phyloP scores from a whole-genome alignment of 2,113 vertebrate genomes.

The Petaurus breviceps region DNA sequence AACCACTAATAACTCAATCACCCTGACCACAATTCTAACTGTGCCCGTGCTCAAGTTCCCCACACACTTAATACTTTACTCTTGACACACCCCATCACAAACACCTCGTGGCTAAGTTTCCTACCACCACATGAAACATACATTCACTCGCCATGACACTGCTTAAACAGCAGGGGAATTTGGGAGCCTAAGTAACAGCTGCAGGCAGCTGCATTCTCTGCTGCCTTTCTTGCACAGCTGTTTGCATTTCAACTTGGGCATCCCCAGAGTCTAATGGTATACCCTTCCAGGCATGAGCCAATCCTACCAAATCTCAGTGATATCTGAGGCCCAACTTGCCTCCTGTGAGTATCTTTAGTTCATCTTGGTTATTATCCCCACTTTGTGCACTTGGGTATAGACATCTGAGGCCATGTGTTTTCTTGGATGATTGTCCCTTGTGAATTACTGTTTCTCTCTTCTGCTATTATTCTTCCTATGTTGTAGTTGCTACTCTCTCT shows the following conservation, averaged over 20 bases:
- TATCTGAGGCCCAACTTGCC: constrained; percentile 1
- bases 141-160: neutral
- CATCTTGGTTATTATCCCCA: neutral
- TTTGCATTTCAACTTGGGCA: neutral
- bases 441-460: neutral
- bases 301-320: neutral
- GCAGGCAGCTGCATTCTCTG: neutral
- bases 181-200: neutral
- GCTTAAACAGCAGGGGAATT: constrained; percentile 1
- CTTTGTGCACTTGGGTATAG: neutral
- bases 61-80: neutral
- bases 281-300: neutral
- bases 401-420: neutral
- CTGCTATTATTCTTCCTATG: neutral
- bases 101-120: neutral
- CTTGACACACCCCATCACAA: neutral
- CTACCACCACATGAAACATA: neutral
- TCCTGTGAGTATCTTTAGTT: neutral
- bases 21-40: neutral
- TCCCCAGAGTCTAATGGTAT: neutral
- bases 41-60: neutral
- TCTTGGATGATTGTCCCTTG: neutral
- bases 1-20: neutral
- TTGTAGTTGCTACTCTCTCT: neutral
- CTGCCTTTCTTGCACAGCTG: neutral